Conservation (phyloP, 2,113 vertebrate species). For the Sinocyclocheilus anshuiensis region DNA sequence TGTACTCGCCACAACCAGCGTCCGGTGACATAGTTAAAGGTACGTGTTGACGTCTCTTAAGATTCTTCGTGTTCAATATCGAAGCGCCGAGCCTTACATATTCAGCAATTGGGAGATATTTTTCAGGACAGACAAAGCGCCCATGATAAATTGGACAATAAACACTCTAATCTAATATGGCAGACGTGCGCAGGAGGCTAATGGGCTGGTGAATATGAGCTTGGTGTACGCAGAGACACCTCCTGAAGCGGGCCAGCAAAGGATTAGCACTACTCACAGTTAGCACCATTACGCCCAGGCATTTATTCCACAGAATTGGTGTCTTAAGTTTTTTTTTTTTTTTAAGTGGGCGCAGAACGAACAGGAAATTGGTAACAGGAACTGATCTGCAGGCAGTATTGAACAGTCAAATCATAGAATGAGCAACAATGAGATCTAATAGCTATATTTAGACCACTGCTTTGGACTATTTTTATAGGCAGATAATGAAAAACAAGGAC, state of each 20-base stretch:
- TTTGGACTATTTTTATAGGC: conserved; percentile 24
- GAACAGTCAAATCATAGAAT: conserved; percentile 7
- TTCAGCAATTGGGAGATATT: conserved; percentile 66
- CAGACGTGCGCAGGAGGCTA: conserved; percentile 64
- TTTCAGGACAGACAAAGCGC: conserved; percentile 66
- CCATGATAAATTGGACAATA: conserved; percentile 78
- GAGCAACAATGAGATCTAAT: background rate
- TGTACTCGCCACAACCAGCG: background rate
- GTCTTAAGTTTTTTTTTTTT: background rate
- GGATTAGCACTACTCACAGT: conserved; percentile 38
- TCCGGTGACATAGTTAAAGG: conserved; percentile 32
- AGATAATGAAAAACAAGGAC: conserved; percentile 7
- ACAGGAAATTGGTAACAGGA: conserved; percentile 23
- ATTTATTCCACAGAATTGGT: conserved; percentile 49
- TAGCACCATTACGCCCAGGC: conserved; percentile 48
- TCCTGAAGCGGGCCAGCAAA: conserved; percentile 14
- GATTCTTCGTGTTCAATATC: conserved; percentile 65
- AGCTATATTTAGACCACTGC: conserved; percentile 20
- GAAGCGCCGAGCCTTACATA: conserved; percentile 63
- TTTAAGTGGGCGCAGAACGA: conserved; percentile 2
- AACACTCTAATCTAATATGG: conserved; percentile 70
- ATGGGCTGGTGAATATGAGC: conserved; percentile 62
- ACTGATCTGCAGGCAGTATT: conserved; percentile 3
- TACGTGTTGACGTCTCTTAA: conserved; percentile 63
- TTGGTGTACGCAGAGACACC: conserved; percentile 43